Percentiles rank a stretch among this genome's conserved stretches.
These are phyloP conservation scores for Furcula furcula DNA, from an alignment of 2,888 invertebrate species.

Conservation along the genomic window DNA sequence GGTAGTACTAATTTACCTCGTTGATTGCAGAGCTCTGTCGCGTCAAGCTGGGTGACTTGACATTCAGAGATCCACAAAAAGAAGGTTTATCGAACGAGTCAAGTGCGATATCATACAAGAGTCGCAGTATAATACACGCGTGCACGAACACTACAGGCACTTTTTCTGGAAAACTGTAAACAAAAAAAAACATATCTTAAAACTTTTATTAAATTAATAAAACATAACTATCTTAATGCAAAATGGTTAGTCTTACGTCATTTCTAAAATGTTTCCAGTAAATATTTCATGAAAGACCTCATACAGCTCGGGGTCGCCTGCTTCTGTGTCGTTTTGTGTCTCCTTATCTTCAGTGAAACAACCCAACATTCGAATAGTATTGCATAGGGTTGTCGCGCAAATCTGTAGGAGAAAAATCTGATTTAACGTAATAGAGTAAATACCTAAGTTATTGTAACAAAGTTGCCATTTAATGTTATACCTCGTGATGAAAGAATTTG, in stretches of 20 bases:
- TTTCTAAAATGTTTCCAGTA: conserved; percentile 87
- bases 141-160: conserved; percentile 91
- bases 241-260: conserved; percentile 80
- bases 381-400: conserved; percentile 95
- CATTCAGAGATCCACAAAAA: conserved; percentile 84
- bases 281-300: conserved; percentile 88
- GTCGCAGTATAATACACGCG: conserved; percentile 91
- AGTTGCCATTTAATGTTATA: too few relatives aligned
- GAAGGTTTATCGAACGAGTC: conserved; percentile 97
- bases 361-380: conserved; percentile 94
- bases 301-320: conserved; percentile 65
- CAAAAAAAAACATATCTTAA: too few relatives aligned
- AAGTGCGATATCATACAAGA: conserved; percentile 96
- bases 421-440: background rate
- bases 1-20: conserved; percentile 66
- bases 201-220: background rate
- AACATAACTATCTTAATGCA: background rate
- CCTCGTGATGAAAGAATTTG: conserved; percentile 98
- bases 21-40: conserved; percentile 83
- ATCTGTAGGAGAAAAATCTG: conserved; percentile 80
- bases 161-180: conserved; percentile 79
- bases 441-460: too few relatives aligned
- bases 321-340: conserved; percentile 61
- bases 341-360: conserved; percentile 87
- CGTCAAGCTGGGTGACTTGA: conserved; percentile 84